Base-by-base conservation (phyloP, 2,888 invertebrate genomes). In the Syrphus vitripennis region DNA sequence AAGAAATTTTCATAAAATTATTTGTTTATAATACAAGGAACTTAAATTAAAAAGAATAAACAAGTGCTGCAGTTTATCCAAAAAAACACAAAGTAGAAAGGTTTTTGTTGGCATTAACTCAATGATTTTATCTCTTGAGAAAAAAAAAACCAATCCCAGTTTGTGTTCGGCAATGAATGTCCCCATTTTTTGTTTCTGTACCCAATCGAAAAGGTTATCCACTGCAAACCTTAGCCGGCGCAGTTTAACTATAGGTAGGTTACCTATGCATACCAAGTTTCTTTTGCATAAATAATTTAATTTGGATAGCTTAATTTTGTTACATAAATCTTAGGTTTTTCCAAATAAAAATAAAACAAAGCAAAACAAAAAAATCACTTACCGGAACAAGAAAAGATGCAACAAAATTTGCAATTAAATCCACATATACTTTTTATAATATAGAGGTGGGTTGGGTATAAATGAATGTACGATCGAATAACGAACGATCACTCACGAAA, bases 401-500 rank as follows among this genome's bases (percentile, higher is more conserved):
- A 79, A 69, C 4, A 31, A 70, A 50, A n/a, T 53, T 67, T 57
- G 70, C 84, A 84, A 84, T 84, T 80, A 71, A 80, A 72, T 75
- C 21, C 42, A 53, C 57, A 53, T 50, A 31, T 3, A 42, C 9
- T 12, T 67, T 48, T 45, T 10, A 48, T 48, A 16, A n/a, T 29
- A 21, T n/a, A 59, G n/a, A 63, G 63, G 45, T 45, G 14, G 29
- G 19, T 45, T 14, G 31, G 12, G 16, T 16, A 16, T 7, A 19
- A 9, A 16, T 45, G 5, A 6, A 16, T 21, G 21, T 10, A 48
- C 21, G 48, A 65, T 65, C 65, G 45, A 42, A 63, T 29, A 63
- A 63, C 61, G 42, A 50, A 63, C 63, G 63, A 50, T 48, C 67
- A 67, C 34, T 67, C 34, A 74, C 57, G 59, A 82, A 86, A 86